These are phyloP conservation scores for Drosophila willistoni DNA, from an alignment of 1,140 invertebrate species.

Conservation along the genomic window DNA sequence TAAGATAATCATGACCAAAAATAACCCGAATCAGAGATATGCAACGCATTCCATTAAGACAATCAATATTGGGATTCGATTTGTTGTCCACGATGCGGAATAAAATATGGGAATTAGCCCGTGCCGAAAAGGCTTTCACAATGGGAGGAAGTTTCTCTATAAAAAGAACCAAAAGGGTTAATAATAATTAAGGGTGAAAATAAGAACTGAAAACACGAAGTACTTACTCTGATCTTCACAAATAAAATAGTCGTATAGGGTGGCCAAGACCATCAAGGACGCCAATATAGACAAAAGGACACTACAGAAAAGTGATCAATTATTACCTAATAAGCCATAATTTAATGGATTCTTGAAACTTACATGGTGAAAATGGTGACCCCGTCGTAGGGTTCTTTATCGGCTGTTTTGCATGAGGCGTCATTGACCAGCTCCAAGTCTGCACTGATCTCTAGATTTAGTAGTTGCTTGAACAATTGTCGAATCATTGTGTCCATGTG, in stretches of 20 bases:
- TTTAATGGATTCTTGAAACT: slow-evolving; percentile 26
- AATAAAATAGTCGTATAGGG: slow-evolving; percentile 51
- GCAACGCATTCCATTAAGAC: slow-evolving; percentile 85
- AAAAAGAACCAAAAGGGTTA: background rate
- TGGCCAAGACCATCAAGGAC: slow-evolving; percentile 31
- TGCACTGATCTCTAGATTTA: slow-evolving; percentile 19
- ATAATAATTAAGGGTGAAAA: background rate
- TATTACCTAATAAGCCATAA: background rate
- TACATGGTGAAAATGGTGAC: slow-evolving; percentile 64
- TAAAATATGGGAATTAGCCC: slow-evolving; percentile 44
- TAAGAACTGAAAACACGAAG: no score
- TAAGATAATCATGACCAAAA: slow-evolving; percentile 84
- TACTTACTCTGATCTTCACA: slow-evolving; percentile 41
- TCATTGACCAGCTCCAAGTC: slow-evolving; percentile 19
- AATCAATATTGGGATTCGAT: slow-evolving; percentile 77
- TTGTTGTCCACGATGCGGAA: slow-evolving; percentile 37
- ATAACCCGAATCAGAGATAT: slow-evolving; percentile 88
- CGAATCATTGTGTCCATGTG: slow-evolving; percentile 44
- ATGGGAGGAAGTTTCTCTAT: slow-evolving; percentile 35
- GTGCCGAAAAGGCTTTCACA: slow-evolving; percentile 51
- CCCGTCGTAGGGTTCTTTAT: slow-evolving; percentile 24
- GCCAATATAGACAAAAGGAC: slow-evolving; percentile 48
- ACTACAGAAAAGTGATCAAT: slow-evolving; percentile 16
- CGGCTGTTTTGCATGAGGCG: slow-evolving; percentile 32
- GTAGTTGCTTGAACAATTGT: slow-evolving; percentile 21